Conservation (phyloP, 2,113 vertebrate genomes). For the Ictalurus furcatus region DNA sequence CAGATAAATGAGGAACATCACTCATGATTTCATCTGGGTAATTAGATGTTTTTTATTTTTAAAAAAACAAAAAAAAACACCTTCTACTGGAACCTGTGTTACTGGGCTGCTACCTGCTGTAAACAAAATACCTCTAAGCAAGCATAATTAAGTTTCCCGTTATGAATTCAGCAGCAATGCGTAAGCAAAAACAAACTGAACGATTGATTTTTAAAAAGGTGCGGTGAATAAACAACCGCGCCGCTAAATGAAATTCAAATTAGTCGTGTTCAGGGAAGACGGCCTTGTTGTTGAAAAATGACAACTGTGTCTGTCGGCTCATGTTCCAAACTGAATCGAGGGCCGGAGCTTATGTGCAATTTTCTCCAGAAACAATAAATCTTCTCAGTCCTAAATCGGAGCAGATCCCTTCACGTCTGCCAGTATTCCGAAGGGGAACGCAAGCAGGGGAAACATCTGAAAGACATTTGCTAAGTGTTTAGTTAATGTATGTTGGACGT, state of each 20-base stretch:
- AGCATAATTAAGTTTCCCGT: slow-evolving; percentile 16
- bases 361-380: slow-evolving; percentile 66
- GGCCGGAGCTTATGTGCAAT: slow-evolving; percentile 38
- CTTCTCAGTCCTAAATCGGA: slow-evolving; percentile 58
- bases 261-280: slow-evolving; percentile 62
- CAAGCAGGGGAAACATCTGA: slow-evolving; percentile 64
- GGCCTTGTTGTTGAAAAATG: background rate
- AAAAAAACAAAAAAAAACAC: background rate
- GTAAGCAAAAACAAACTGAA: background rate
- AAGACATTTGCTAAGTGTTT: slow-evolving; percentile 67
- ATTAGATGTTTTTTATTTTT: background rate
- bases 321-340: slow-evolving; percentile 8
- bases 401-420: slow-evolving; percentile 54
- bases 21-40: background rate
- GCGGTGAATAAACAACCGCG: background rate
- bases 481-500: slow-evolving; percentile 64
- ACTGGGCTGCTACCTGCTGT: background rate
- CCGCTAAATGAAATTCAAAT: slow-evolving; percentile 61
- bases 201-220: slow-evolving; percentile 1
- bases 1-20: background rate
- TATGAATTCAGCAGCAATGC: background rate
- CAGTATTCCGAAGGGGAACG: slow-evolving; percentile 50
- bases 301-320: slow-evolving; percentile 10
- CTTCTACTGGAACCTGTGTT: background rate
- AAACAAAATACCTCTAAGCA: slow-evolving; percentile 9